Evolutionary conservation across 92 coral and sea anemone genomes (phyloP).

Genomic region (Isaurus tuberculatus): DNA sequence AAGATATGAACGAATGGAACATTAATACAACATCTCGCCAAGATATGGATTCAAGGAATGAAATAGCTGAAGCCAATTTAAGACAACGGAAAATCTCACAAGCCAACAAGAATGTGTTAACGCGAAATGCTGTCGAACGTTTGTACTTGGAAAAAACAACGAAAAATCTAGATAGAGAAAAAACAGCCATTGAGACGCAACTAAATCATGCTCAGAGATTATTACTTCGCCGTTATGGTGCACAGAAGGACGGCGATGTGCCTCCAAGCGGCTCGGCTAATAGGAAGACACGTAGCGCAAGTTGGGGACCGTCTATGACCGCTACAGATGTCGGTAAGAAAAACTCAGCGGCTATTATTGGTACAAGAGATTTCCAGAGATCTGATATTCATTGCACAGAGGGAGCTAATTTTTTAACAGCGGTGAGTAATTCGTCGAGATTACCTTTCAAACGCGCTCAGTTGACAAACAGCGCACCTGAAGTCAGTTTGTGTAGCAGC

Average conservation of each 20-base stretch:
- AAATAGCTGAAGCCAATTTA: neutral
- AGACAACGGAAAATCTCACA: constrained; percentile 17
- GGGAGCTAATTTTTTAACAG: neutral
- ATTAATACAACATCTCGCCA: neutral
- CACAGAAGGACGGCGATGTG: constrained; percentile 21
- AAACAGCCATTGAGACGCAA: constrained; percentile 57
- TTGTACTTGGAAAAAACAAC: constrained; percentile 65
- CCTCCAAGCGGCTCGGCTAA: neutral
- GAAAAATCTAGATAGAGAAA: constrained; percentile 69
- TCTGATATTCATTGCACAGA: neutral
- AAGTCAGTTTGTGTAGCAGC: neutral
- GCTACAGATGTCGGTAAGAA: neutral
- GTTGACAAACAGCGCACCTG: neutral
- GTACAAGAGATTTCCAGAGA: neutral
- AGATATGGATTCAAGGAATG: neutral
- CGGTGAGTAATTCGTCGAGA: neutral
- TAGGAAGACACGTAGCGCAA: constrained; percentile 23
- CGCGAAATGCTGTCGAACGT: constrained; percentile 67
- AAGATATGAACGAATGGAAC: neutral
- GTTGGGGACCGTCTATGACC: constrained; percentile 24
- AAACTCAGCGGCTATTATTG: neutral
- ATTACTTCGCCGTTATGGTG: constrained; percentile 59
- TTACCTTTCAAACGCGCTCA: neutral
- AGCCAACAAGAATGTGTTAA: constrained; percentile 55
- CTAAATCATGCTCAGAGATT: constrained; percentile 54